phyloP scores from a whole-genome alignment of 2,797 vertebrate species.

The Macropus fuliginosus region DNA sequence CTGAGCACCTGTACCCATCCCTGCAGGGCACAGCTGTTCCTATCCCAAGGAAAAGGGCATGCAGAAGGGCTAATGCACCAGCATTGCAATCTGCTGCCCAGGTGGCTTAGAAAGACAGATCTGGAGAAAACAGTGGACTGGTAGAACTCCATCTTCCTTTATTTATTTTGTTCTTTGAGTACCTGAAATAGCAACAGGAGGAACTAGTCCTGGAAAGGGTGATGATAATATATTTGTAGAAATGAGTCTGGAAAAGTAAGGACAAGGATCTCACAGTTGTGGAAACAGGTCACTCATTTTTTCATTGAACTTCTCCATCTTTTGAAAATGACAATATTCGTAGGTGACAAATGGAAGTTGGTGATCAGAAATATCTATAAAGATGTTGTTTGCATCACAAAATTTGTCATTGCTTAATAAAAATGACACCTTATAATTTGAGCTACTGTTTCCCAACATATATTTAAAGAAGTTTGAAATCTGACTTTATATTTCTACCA shows the following conservation, averaged over 20 bases:
- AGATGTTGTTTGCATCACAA: conserved; percentile 59
- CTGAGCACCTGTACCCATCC: conserved; percentile 68
- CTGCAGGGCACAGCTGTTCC: conserved; percentile 66
- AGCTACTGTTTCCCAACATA: conserved; percentile 65
- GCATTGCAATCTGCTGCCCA: background rate
- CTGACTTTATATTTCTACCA: conserved; percentile 52
- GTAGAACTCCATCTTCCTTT: background rate
- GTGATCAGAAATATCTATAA: conserved; percentile 66
- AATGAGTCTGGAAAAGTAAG: conserved; percentile 42
- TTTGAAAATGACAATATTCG: conserved; percentile 48
- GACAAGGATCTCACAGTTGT: conserved; percentile 22
- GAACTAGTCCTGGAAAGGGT: background rate
- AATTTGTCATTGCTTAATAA: conserved; percentile 74
- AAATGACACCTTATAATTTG: conserved; percentile 80
- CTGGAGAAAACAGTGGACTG: background rate
- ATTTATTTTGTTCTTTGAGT: background rate
- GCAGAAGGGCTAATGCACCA: background rate
- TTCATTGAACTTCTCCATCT: conserved; percentile 55
- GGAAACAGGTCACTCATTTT: conserved; percentile 45
- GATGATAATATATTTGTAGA: background rate
- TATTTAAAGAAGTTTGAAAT: conserved; percentile 49
- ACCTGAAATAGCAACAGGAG: background rate
- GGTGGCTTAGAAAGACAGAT: background rate
- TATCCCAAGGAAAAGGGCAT: conserved; percentile 69
- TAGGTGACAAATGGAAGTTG: conserved; percentile 70